Base-by-base conservation (phyloP, 2,888 invertebrate species). In the Caenorhabditis virilis region DNA sequence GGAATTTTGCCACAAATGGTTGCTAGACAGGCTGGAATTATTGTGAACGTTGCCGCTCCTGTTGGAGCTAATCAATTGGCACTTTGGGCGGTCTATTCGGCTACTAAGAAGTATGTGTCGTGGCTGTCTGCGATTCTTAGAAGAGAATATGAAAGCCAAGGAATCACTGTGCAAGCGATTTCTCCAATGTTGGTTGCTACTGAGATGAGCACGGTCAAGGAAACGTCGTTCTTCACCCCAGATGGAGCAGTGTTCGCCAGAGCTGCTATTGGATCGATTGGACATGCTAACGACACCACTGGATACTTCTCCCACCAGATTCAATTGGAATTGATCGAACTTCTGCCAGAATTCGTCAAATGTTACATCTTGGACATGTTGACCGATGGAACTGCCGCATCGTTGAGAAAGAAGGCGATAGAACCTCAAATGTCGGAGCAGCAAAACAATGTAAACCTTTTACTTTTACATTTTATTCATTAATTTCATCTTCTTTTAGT, bases 31-130 rank as follows among this genome's bases (percentile, higher is more conserved):
- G 89, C 89, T 72, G 95, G 95, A 0, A 89, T 93, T 0, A 87
- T 97, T 52, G 89, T 97, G 70, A 97, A 95, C 84, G 85, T 97
- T 18, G 90, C 93, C 0, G 95, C 95, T 0, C 89, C 89, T 0
- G 88, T 92, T 0, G 91, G 90, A 0, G 86, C 88, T 7, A 89
- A 90, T 63, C 92, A 93, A 0, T 89, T 90, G 73, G 51, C 65
- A 47, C 59, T 69, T 22, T 76, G 78, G 80, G 74, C 90, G 11
- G 89, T 93, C 0, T 97, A 97, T 81, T 89, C 91, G 26, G 92
- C 92, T 18, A 89, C 92, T 42, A 95, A 79, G 79, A 77, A 74
- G 45, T 80, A 79, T 64, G 78, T 81, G 16, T 55, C 61, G 41
- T 77, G 76, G 71, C 62, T 80, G 25, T 69, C 85, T 16, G 74